Evolutionary conservation across 1,140 invertebrate species (phyloP), one percentile per base, ranked within the genome.

Genomic region (Lordiphosa collinella): DNA sequence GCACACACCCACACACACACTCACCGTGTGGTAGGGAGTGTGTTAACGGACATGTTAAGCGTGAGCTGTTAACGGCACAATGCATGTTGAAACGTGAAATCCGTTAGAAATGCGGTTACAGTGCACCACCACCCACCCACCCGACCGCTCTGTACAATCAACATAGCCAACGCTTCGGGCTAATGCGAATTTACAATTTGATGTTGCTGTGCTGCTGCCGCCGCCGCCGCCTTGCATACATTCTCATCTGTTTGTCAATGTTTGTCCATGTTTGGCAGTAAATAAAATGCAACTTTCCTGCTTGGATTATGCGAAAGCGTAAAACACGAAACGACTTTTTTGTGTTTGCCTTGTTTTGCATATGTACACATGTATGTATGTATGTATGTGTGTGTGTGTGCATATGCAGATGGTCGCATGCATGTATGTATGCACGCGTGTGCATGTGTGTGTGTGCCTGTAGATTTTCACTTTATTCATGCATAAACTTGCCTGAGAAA

Each of bases 401-500:
- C 31, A 43, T 47, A 32, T 13, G 22, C 41, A 34, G 25, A 29
- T 29, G 25, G 25, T 22, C 31, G 34, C 25, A 31, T 12, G 22
- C 41, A 34, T 14, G 18, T 41, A 31, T 11, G 18, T 41, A 31
- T 11, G 46, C 36, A 12, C 14, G 25, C 8, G n/a, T 46, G 34
- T 55, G 10, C 13, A 31, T 35, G 34, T 44, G 14, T 46, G 36
- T 18, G 18, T 35, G 12, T 22, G 36, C 38, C 25, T 47, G 16
- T 35, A 47, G 31, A 46, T 55, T 43, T 34, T 11, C 43, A 52
- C 37, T 52, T 52, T 37, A 36, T 13, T 36, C 40, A 40, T 34
- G 75, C 75, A 79, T 79, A 74, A 79, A 80, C 64, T 79, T 80
- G 53, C 59, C 59, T 66, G 69, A 79, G 75, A 80, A 79, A 79